Conservation (phyloP, 2,797 vertebrate species). For the Enteromius treurensis region DNA sequence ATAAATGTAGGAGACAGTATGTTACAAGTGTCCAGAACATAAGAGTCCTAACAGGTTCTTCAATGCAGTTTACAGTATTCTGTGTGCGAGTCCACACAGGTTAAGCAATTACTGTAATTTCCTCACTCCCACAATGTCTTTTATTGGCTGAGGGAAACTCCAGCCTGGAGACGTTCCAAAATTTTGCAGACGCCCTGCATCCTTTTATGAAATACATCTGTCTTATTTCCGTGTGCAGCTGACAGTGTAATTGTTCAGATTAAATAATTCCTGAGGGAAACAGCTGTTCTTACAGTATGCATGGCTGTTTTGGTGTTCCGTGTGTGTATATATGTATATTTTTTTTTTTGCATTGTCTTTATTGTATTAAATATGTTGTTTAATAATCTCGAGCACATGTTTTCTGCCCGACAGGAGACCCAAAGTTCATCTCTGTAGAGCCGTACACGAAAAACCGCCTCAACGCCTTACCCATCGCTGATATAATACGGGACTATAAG, state of each 20-base stretch:
- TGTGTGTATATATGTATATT: background rate
- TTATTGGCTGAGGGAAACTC: slow-evolving; percentile 16
- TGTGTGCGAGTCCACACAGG: background rate
- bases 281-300: background rate
- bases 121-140: background rate
- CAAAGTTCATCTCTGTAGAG: slow-evolving; percentile 94
- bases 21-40: background rate
- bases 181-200: background rate
- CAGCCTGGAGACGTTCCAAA: slow-evolving; percentile 3
- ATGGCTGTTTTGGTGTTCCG: background rate
- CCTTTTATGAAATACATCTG: background rate
- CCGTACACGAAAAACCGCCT: slow-evolving; percentile 94
- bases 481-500: slow-evolving; percentile 96
- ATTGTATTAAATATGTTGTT: background rate
- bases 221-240: background rate
- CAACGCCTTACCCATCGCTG: slow-evolving; percentile 89
- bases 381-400: background rate
- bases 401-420: slow-evolving; percentile 79
- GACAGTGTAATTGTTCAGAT: background rate
- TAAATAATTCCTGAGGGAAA: background rate
- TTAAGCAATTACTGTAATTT: background rate
- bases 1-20: background rate
- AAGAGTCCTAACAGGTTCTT: background rate
- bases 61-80: background rate
- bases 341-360: background rate